A percentile compares a stretch with the other conserved stretches of the same genome.
These are phyloP conservation scores for Empidonax alnorum DNA, from an alignment of 2,113 vertebrate genomes.

Conservation along the genomic window DNA sequence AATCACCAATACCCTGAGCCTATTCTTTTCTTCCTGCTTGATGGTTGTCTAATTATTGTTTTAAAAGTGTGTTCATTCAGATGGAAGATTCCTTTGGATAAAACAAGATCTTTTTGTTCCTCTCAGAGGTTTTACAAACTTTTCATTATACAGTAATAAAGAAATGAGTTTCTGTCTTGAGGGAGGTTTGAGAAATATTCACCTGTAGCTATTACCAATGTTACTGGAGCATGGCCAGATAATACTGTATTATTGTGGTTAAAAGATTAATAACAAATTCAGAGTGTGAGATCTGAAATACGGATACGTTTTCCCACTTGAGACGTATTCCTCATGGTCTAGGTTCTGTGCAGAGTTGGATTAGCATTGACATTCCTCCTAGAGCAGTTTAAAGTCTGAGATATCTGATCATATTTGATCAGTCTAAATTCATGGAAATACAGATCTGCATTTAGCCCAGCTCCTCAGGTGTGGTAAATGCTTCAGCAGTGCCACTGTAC, in stretches of 20 bases:
- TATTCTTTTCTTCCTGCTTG: background rate
- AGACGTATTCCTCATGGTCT: background rate
- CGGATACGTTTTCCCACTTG: background rate
- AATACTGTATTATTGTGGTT: background rate
- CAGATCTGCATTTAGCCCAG: background rate
- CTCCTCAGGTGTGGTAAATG: background rate
- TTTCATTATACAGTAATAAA: background rate
- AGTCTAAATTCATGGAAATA: background rate
- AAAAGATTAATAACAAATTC: background rate
- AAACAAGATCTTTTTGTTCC: background rate
- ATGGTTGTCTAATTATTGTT: constrained; percentile 13
- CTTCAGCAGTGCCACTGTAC: background rate
- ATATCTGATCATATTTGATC: background rate
- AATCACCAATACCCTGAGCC: background rate
- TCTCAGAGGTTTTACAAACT: background rate
- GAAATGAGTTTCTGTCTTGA: background rate
- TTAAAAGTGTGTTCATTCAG: background rate
- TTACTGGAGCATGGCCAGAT: background rate
- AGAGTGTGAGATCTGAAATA: background rate
- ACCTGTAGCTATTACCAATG: background rate
- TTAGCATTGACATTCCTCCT: background rate
- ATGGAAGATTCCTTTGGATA: background rate
- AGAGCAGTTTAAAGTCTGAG: background rate
- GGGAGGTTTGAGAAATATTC: background rate
- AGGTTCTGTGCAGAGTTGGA: background rate